phyloP scores from a whole-genome alignment of 2,797 vertebrate species.

The Lacerta viridis region DNA sequence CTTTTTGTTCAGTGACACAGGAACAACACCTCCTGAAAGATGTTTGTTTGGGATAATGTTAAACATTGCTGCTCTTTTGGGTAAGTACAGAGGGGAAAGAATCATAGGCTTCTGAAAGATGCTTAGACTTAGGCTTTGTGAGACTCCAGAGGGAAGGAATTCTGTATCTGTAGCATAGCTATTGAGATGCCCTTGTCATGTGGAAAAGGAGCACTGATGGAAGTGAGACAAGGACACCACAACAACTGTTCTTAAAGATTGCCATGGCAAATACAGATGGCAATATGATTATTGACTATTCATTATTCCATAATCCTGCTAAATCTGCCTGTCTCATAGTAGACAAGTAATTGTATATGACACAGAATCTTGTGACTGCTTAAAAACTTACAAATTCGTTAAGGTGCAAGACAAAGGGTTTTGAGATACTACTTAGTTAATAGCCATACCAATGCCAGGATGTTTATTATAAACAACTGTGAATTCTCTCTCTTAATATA shows the following conservation, averaged over 20 bases:
- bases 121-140: background rate
- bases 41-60: constrained; percentile 96
- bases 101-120: background rate
- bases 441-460: no score
- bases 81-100: constrained; percentile 79
- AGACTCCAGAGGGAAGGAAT: background rate
- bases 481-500: no score
- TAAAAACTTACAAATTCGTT: no score
- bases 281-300: background rate
- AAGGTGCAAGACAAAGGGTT: no score
- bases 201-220: background rate
- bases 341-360: background rate
- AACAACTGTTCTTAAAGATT: background rate
- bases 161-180: background rate
- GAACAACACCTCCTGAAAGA: constrained; percentile 89
- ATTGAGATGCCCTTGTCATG: background rate
- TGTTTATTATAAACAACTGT: no score
- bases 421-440: no score
- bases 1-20: constrained; percentile 89
- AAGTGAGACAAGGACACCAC: background rate
- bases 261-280: background rate
- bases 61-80: constrained; percentile 89
- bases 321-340: background rate
- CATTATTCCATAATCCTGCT: background rate
- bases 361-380: background rate